These are phyloP conservation scores for Irena cyanogastra DNA, from an alignment of 2,113 vertebrate species.

Conservation along the genomic window DNA sequence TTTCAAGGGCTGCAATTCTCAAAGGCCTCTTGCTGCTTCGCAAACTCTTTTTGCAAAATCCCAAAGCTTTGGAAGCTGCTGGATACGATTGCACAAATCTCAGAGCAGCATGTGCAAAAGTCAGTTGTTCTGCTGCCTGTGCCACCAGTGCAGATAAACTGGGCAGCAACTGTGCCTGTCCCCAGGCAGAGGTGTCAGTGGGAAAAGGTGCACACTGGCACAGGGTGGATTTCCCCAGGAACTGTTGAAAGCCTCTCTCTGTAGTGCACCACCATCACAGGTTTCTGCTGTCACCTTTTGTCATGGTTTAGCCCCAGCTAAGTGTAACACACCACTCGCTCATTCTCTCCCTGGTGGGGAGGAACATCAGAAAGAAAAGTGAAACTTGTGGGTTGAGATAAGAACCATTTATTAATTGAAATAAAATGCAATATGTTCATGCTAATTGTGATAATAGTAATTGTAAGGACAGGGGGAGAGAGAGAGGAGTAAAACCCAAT, in stretches of 20 bases:
- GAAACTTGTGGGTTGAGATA: not conserved
- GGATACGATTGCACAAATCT: not conserved
- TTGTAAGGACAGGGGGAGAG: not conserved
- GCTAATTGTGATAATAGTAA: not conserved
- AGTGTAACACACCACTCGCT: fast-evolving
- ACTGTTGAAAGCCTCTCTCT: not conserved
- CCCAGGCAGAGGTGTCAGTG: not conserved
- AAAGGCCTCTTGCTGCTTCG: not conserved
- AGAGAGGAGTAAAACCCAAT: not conserved
- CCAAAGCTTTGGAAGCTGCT: not conserved
- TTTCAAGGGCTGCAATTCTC: not conserved
- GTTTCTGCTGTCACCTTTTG: not conserved
- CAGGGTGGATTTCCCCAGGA: not conserved
- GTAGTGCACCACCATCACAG: not conserved
- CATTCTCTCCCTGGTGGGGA: fast-evolving
- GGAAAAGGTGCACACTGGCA: not conserved
- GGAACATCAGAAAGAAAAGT: not conserved
- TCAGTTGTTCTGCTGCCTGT: not conserved
- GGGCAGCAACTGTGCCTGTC: not conserved
- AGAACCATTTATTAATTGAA: not conserved
- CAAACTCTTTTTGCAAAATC: not conserved
- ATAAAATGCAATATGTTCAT: not conserved
- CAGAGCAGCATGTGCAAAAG: not conserved
- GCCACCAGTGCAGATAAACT: not conserved
- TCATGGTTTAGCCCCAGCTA: not conserved